Percentiles rank a stretch among this genome's conserved stretches.
phyloP scores from a whole-genome alignment of 1,140 invertebrate species.

The Drosophila eugracilis region DNA sequence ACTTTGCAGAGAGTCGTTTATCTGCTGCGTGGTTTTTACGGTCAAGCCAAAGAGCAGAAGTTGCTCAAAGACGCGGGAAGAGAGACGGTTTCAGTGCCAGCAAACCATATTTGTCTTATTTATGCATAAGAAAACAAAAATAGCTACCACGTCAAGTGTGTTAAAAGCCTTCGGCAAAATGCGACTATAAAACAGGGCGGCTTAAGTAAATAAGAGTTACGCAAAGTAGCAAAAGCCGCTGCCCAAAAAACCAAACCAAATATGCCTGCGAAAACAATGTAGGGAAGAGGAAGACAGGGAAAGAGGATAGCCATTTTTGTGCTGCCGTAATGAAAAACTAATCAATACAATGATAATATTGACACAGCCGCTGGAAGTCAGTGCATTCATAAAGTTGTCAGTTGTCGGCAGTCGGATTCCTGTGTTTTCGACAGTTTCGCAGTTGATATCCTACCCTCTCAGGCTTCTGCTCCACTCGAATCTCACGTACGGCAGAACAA shows the following conservation, averaged over 20 bases:
- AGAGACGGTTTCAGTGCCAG: constrained; percentile 24
- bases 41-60: constrained; percentile 29
- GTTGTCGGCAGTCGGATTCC: constrained; percentile 38
- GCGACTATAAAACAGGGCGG: constrained; percentile 31
- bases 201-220: constrained; percentile 41
- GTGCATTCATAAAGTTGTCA: constrained; percentile 58
- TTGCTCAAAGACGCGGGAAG: constrained; percentile 1
- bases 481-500: constrained; percentile 59
- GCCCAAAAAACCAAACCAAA: constrained; percentile 49
- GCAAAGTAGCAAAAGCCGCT: constrained; percentile 58
- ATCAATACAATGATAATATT: constrained; percentile 81
- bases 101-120: constrained; percentile 71
- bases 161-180: constrained; percentile 68
- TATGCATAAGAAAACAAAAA: constrained; percentile 65
- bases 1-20: constrained; percentile 68
- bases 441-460: constrained; percentile 40
- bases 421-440: constrained; percentile 1
- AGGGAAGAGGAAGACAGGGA: background rate
- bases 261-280: constrained; percentile 32
- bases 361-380: constrained; percentile 66
- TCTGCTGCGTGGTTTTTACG: constrained; percentile 59
- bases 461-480: constrained; percentile 17
- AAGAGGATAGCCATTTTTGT: constrained; percentile 50
- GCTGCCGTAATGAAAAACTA: constrained; percentile 64
- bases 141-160: constrained; percentile 59